Evolutionary conservation across 2,113 vertebrate genomes (phyloP).

Genomic region (Solenodon paradoxus): DNA sequence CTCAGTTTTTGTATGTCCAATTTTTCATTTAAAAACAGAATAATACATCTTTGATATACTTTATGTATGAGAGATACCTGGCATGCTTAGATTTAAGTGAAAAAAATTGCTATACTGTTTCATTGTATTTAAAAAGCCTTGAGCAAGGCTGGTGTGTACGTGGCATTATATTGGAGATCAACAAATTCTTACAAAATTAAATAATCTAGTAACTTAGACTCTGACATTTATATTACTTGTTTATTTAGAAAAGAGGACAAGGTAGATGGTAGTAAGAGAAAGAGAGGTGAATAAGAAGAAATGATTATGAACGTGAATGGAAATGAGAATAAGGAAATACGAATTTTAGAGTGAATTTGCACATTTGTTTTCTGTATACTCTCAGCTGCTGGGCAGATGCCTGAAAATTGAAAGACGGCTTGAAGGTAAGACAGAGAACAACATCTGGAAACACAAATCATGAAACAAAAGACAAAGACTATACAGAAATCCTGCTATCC

Average conservation of each 20-base stretch:
- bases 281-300: neutral
- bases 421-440: neutral
- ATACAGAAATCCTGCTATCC: neutral
- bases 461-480: neutral
- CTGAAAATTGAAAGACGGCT: neutral
- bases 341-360: neutral
- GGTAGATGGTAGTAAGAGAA: neutral
- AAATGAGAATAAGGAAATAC: neutral
- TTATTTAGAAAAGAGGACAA: neutral
- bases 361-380: neutral
- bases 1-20: neutral
- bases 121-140: neutral
- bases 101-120: neutral
- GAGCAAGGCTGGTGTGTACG: neutral
- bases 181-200: neutral
- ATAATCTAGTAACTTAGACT: neutral
- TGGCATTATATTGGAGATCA: neutral
- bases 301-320: neutral
- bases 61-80: neutral
- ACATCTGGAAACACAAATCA: neutral
- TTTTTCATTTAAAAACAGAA: constrained; percentile 19
- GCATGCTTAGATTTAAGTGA: constrained; percentile 6
- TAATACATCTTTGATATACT: neutral
- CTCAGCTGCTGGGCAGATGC: neutral
- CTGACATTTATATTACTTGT: no score